phyloP scores from a whole-genome alignment of 2,113 vertebrate species.

The Zootoca vivipara region DNA sequence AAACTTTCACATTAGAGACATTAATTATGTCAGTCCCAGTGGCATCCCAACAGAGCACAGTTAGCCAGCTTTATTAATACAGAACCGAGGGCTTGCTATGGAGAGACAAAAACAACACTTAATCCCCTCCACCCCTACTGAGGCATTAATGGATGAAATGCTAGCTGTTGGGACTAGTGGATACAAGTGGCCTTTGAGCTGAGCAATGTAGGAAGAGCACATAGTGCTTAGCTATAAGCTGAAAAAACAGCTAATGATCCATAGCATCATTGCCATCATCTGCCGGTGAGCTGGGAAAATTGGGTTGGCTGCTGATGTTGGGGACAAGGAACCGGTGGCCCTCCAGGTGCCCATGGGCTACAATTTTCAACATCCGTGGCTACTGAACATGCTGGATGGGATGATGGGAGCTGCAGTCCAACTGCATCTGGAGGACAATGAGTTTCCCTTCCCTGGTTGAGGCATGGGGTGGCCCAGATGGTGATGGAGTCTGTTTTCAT shows the following conservation, averaged over 20 bases:
- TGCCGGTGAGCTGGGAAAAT: neutral
- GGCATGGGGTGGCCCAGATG: neutral
- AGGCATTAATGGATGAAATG: slow-evolving; percentile 24
- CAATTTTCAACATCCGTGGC: too few relatives aligned
- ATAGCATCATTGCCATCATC: neutral
- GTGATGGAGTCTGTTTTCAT: neutral
- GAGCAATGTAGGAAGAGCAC: neutral
- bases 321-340: neutral
- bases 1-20: slow-evolving; percentile 68
- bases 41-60: slow-evolving; percentile 33
- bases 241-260: too few relatives aligned
- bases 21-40: slow-evolving; percentile 64
- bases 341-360: too few relatives aligned
- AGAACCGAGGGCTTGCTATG: slow-evolving; percentile 56
- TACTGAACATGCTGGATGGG: too few relatives aligned
- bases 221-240: neutral
- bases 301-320: neutral
- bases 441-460: too few relatives aligned
- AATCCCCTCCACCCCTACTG: slow-evolving; percentile 22
- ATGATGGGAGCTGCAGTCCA: too few relatives aligned
- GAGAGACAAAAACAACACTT: slow-evolving; percentile 30
- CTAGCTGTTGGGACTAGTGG: neutral
- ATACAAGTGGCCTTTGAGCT: neutral
- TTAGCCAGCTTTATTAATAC: slow-evolving; percentile 53
- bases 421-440: too few relatives aligned